Evolutionary conservation across 1,140 invertebrate genomes (phyloP).

Genomic region (Samia ricini): DNA sequence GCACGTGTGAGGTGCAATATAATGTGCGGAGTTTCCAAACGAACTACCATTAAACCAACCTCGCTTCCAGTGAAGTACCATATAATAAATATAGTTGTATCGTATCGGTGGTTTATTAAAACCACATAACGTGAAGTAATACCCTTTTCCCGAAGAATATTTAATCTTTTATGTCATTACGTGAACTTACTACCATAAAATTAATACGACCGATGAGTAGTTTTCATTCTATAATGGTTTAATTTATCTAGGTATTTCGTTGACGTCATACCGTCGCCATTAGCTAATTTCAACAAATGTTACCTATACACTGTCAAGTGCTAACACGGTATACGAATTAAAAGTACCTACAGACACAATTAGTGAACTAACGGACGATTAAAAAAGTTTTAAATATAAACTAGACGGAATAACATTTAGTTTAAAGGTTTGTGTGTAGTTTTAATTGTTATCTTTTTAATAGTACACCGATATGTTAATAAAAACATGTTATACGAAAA

Average conservation of each 20-base stretch:
- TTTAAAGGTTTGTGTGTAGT: too few species aligned
- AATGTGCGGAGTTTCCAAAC: too few species aligned
- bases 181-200: not conserved
- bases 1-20: too few species aligned
- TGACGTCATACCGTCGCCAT: conserved; percentile 7
- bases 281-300: conserved; percentile 15
- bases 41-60: too few species aligned
- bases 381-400: too few species aligned
- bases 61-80: too few species aligned
- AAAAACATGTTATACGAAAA: too few species aligned
- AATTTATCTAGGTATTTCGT: not conserved
- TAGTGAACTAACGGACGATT: too few species aligned
- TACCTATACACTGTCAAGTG: not conserved
- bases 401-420: too few species aligned
- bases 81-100: not conserved
- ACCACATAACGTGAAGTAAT: not conserved
- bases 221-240: conserved; percentile 1
- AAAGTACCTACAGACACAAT: not conserved
- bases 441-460: too few species aligned
- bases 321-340: not conserved
- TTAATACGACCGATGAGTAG: not conserved
- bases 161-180: not conserved
- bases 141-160: not conserved
- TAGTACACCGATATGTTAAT: too few species aligned
- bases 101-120: not conserved